Evolutionary conservation across 2,888 invertebrate genomes (phyloP), one percentile per base, ranked within the genome.

Genomic region (Zaprionus bogoriensis): DNA sequence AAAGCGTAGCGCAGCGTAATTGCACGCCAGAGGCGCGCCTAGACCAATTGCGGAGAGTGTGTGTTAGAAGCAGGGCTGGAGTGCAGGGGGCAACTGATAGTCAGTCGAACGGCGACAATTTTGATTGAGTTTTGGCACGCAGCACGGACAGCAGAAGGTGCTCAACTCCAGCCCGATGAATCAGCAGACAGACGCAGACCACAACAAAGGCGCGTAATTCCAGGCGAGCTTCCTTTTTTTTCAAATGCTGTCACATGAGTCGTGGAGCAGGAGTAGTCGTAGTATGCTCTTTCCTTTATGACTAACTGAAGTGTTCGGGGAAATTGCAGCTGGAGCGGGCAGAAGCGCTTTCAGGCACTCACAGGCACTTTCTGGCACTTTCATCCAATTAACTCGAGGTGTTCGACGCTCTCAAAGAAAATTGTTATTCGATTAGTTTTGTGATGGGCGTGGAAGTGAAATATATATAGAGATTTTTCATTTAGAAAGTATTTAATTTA

Each of bases 101-200:
- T 44, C 53, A 48, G 42, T 44, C 53, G 30, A 77, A 80, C 62
- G 65, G 63, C 74, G 80, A 80, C 80, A 80, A 68, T 86, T 81
- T 83, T 81, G 80, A 81, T 81, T 81, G 87, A 81, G 84, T 81
- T 83, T 81, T 72, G 47, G 71, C 80, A 86, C 84, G 80, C 63
- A 60, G 61, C 52, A 27, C 44, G 36, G 19, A 44, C 36, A 44
- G 36, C 6, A 39, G 36, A 36, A 25, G 44, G 36, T 28, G 23
- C 67, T 60, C 54, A 10, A 17, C 27, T 39, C 7, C 9, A 22
- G 6, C n/a, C 6, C 20, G 70, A 75, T 74, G 74, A 74, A 75
- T 74, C 73, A 74, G 69, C 32, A 32, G n/a, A n/a, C 7, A 25
- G 25, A 39, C 2, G 23, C 23, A 23, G 52, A 46, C 55, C 59